phyloP scores from a whole-genome alignment of 2,888 invertebrate genomes.

The Tetranychus truncatus region DNA sequence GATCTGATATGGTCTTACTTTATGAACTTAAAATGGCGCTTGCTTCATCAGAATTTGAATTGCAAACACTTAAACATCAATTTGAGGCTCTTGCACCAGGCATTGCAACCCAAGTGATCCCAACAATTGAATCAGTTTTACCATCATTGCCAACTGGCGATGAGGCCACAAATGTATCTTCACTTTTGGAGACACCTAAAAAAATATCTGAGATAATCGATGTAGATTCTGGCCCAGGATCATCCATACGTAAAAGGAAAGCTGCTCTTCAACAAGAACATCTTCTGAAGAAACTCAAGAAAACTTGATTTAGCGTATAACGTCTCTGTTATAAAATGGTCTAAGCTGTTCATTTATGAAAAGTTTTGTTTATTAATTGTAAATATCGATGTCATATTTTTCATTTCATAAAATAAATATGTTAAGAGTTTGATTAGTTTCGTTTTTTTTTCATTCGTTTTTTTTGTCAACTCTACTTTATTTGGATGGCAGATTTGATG shows the following conservation, averaged over 20 bases:
- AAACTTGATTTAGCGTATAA: conserved; percentile 16
- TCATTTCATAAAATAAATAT: no score
- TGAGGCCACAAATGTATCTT: conserved; percentile 16
- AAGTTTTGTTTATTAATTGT: no score
- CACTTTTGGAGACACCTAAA: conserved; percentile 26
- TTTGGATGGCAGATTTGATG: no score
- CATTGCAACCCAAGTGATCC: conserved; percentile 52
- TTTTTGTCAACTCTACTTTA: not conserved
- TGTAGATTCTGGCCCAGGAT: conserved; percentile 56
- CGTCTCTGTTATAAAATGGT: no score
- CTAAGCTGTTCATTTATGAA: no score
- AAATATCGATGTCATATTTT: no score
- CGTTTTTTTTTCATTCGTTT: no score
- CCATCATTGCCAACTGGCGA: conserved; percentile 23
- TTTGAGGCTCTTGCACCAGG: conserved; percentile 78
- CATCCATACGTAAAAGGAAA: conserved; percentile 39
- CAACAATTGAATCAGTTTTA: conserved; percentile 34
- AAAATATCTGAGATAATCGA: conserved; percentile 56
- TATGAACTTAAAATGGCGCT: conserved; percentile 78
- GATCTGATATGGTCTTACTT: conserved; percentile 79
- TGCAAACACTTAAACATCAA: conserved; percentile 79
- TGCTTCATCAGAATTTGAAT: conserved; percentile 77
- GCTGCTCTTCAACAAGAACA: conserved; percentile 38
- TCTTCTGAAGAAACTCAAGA: conserved; percentile 35
- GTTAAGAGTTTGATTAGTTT: not conserved